Evolutionary conservation across 1,140 invertebrate genomes (phyloP), one percentile per base, ranked within the genome.

Genomic region (Papilio helenus): DNA sequence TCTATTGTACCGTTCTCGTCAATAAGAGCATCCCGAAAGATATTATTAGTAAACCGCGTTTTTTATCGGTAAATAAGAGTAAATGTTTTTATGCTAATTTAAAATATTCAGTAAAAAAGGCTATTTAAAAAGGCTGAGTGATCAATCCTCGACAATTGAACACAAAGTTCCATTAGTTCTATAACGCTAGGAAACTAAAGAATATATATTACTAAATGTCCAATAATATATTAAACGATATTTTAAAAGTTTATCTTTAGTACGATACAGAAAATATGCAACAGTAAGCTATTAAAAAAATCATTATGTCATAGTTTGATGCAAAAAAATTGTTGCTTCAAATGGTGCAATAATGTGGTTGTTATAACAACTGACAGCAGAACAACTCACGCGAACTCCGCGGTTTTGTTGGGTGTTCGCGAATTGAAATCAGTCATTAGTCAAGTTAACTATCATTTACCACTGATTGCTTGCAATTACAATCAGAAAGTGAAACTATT

Each of bases 1-100:
- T 83, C 83, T 80, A 82, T 80, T 42, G 77, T 72, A 80, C 81
- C 73, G 82, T 83, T 76, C 81, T 83, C 82, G 85, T 84, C 81
- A 85, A 74, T 87, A 82, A 81, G 80, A 79, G 83, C 81, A 84
- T 81, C 82, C 79, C 72, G 61, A 51, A 68, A 49, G 12, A 61
- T 79, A 55, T 16, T 55, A n/a, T 55, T 55, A 20, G 51, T n/a
- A 8, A 20, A 55, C 51, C 5, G 18, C 20, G n/a, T 55, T 55
- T 18, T 55, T 46, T 46, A 46, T 16, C 44, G 12, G 14, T 16
- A 46, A 46, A 46, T 46, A 3, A 46, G 4, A 39, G 34, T 16
- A 46, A 46, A 46, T 12, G 44, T 39, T 39, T 39, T 39, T 39
- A 39, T 39, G 34, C 7, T 39, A 0, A 8, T 39, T 39, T 39